These are phyloP conservation scores for Agriopis marginaria DNA, from an alignment of 2,888 invertebrate genomes.

Conservation along the genomic window DNA sequence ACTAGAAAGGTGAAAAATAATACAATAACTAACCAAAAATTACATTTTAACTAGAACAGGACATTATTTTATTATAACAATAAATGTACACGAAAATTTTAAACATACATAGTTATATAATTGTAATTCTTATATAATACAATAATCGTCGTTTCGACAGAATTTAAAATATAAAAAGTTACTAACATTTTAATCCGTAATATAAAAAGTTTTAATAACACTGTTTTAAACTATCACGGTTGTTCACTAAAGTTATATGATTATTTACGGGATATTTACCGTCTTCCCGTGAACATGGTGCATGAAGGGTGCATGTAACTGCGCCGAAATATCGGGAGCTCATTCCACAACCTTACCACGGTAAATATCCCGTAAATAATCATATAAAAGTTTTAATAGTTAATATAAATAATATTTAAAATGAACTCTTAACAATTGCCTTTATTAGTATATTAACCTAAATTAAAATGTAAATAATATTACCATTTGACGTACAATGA, in stretches of 20 bases:
- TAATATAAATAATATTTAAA: conserved; percentile 11
- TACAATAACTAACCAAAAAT: conserved; percentile 67
- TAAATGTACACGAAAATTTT: conserved; percentile 47
- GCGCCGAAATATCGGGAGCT: too few relatives aligned
- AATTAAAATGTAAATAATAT: not conserved
- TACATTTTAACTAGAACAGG: conserved; percentile 71
- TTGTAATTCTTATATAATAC: conserved; percentile 25
- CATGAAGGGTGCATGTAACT: too few relatives aligned
- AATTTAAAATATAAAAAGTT: conserved; percentile 48
- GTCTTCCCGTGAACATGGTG: too few relatives aligned
- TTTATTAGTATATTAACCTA: conserved; percentile 4
- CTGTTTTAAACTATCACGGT: too few relatives aligned
- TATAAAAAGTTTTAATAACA: conserved; percentile 33
- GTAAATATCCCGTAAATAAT: too few relatives aligned
- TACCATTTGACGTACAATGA: conserved; percentile 10
- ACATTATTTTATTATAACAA: conserved; percentile 55
- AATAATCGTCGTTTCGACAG: conserved; percentile 52
- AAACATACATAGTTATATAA: conserved; percentile 51
- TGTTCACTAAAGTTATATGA: too few relatives aligned
- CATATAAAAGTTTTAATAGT: conserved; percentile 37
- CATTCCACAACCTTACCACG: too few relatives aligned
- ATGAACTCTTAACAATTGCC: conserved; percentile 25
- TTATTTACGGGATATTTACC: too few relatives aligned
- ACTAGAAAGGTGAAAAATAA: conserved; percentile 79
- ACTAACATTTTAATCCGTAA: conserved; percentile 30